Evolutionary conservation across 2,113 vertebrate genomes (phyloP), one percentile per base, ranked within the genome.

Genomic region (Tenebrosternarchus preto): DNA sequence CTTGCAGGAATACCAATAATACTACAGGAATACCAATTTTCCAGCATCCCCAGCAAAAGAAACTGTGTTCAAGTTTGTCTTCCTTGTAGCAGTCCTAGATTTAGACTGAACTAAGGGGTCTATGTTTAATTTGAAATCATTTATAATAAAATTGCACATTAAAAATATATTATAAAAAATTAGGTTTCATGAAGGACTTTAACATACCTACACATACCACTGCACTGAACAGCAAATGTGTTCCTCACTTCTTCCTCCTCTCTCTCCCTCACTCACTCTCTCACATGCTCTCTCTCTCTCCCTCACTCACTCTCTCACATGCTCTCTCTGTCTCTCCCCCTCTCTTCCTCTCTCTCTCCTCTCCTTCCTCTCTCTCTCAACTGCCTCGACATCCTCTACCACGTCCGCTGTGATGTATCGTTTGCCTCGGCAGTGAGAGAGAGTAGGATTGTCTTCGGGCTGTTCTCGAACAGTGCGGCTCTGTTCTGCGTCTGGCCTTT

Each of bases 401-500:
- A 92, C 36, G 86, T 85, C 17, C 84, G 83, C 0, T 90, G 83
- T 0, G 70, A 19, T 0, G 87, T 77, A 6, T 92, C 89, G 3
- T 89, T 94, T 0, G 90, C 90, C 78, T 96, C 96, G 0, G 94
- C 85, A 0, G 86, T 90, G 55, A 97, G 80, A 1, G 95, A 95
- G 43, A 98, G 90, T 85, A 99, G 90, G 83, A 98, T 91, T 3
- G 95, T 94, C 83, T 99, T 99, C 75, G 97, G 95, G 4, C 95
- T 97, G 93, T 99, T 98, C 91, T 99, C 97, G 0, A 99, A 99
- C 81, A 99, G 93, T 4, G 96, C 98, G 0, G 98, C 98, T 84
- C 98, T 92, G 92, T 99, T 98, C 93, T 99, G 98, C 0, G 95
- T 93, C 86, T 98, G 95, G 17, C 98, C 98, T 76, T 99, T 99